phyloP scores from a whole-genome alignment of 92 coral and sea anemone species.

The Palythoa caribaeorum region DNA sequence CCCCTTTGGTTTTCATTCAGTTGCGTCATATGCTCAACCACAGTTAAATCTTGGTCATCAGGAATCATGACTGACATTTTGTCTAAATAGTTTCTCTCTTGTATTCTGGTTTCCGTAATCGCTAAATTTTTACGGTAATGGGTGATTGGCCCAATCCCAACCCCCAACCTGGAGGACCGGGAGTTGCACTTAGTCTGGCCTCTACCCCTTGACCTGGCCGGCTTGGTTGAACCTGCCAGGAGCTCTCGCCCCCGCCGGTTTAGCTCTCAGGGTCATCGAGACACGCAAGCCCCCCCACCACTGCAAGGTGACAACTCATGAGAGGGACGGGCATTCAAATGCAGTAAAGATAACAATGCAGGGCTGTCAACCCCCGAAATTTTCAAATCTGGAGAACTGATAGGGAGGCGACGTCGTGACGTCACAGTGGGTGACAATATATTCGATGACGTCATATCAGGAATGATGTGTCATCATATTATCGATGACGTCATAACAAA shows the following conservation, averaged over 20 bases:
- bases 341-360: too few relatives aligned
- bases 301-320: not conserved
- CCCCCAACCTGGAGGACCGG: not conserved
- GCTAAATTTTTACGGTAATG: not conserved
- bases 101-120: conserved; percentile 12
- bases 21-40: conserved; percentile 6
- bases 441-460: too few relatives aligned
- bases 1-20: conserved; percentile 14
- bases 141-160: not conserved
- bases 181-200: not conserved
- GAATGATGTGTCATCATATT: too few relatives aligned
- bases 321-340: too few relatives aligned
- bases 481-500: too few relatives aligned
- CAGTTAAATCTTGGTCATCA: conserved; percentile 8
- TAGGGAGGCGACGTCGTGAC: too few relatives aligned
- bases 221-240: not conserved
- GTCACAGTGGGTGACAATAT: too few relatives aligned
- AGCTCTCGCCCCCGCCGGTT: not conserved
- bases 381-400: too few relatives aligned
- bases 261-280: not conserved
- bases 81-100: not conserved
- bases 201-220: conserved; percentile 3
- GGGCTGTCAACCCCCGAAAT: too few relatives aligned
- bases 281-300: not conserved
- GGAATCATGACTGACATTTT: conserved; percentile 4